A percentile compares a stretch with the other conserved stretches of the same genome.
phyloP scores from a whole-genome alignment of 1,140 invertebrate genomes.

The Zophobas morio region DNA sequence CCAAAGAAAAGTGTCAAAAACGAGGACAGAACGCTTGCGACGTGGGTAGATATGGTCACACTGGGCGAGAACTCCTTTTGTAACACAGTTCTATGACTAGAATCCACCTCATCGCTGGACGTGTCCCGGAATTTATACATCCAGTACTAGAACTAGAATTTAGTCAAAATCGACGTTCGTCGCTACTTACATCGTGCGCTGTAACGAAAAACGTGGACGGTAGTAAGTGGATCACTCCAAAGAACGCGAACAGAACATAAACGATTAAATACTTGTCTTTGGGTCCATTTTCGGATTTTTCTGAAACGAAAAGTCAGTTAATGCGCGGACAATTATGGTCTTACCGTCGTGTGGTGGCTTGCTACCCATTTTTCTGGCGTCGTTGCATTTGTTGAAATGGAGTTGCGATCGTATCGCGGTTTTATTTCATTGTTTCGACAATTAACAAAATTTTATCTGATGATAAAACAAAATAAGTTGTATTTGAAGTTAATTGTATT shows the following conservation, averaged over 20 bases:
- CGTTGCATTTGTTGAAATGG: too few relatives aligned
- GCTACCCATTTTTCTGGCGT: too few relatives aligned
- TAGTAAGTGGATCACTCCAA: slow-evolving; percentile 4
- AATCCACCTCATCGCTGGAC: neutral
- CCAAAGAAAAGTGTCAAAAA: slow-evolving; percentile 1
- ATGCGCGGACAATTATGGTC: too few relatives aligned
- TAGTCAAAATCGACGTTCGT: neutral
- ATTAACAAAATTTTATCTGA: too few relatives aligned
- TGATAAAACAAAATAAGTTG: too few relatives aligned
- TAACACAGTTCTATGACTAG: neutral
- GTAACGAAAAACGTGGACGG: slow-evolving; percentile 18
- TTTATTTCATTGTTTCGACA: too few relatives aligned
- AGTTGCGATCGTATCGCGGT: too few relatives aligned
- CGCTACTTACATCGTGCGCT: slow-evolving; percentile 13
- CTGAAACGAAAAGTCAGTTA: neutral
- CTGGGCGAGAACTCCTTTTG: slow-evolving; percentile 12
- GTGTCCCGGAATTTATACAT: slow-evolving; percentile 30
- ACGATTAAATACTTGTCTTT: slow-evolving; percentile 10
- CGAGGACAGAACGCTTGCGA: neutral
- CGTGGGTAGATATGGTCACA: neutral
- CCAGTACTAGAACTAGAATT: slow-evolving; percentile 25
- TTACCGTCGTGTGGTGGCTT: too few relatives aligned
- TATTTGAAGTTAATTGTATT: too few relatives aligned
- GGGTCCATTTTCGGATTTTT: neutral
- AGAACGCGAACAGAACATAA: slow-evolving; percentile 2